A percentile compares a stretch with the other conserved stretches of the same genome.
Conservation (phyloP, 1,140 invertebrate genomes). For the Drosophila takahashii region DNA sequence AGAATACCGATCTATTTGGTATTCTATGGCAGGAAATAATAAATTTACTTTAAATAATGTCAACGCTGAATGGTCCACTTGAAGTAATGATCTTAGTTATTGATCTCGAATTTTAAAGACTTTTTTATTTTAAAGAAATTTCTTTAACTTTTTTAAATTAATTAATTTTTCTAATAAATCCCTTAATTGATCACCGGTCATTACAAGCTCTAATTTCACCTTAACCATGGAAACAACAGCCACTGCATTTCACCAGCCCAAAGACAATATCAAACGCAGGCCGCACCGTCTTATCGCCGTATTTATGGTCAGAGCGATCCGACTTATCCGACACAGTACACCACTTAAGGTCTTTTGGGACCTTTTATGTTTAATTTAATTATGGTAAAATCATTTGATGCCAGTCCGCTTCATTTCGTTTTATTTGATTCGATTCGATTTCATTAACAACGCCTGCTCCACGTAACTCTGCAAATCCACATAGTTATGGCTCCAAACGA, state of each 20-base stretch:
- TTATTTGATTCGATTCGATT: slow-evolving; percentile 65
- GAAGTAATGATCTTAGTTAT: not conserved
- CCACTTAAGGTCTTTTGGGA: slow-evolving; percentile 64
- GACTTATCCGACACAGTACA: slow-evolving; percentile 55
- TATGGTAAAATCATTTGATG: slow-evolving; percentile 65
- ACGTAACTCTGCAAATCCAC: slow-evolving; percentile 59
- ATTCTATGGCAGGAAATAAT: slow-evolving; percentile 8
- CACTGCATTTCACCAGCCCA: slow-evolving; percentile 25
- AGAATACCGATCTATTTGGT: slow-evolving; percentile 2
- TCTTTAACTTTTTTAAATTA: not conserved
- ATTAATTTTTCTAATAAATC: not conserved
- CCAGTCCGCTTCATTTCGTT: slow-evolving; percentile 57
- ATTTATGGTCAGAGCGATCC: slow-evolving; percentile 69
- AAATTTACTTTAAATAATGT: not conserved
- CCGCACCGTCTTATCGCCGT: slow-evolving; percentile 76
- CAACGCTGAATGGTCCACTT: not conserved
- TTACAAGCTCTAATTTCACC: slow-evolving; percentile 26
- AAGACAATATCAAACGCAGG: slow-evolving; percentile 63
- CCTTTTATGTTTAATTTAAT: slow-evolving; percentile 76
- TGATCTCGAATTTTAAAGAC: not conserved
- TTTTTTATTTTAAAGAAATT: not conserved
- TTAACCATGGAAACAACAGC: slow-evolving; percentile 22
- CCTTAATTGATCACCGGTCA: slow-evolving; percentile 10
- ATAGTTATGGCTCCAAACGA: slow-evolving; percentile 76
- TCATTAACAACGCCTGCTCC: slow-evolving; percentile 43